These are phyloP conservation scores for Lophochroa leadbeateri DNA, from an alignment of 2,113 vertebrate genomes.

Conservation along the genomic window DNA sequence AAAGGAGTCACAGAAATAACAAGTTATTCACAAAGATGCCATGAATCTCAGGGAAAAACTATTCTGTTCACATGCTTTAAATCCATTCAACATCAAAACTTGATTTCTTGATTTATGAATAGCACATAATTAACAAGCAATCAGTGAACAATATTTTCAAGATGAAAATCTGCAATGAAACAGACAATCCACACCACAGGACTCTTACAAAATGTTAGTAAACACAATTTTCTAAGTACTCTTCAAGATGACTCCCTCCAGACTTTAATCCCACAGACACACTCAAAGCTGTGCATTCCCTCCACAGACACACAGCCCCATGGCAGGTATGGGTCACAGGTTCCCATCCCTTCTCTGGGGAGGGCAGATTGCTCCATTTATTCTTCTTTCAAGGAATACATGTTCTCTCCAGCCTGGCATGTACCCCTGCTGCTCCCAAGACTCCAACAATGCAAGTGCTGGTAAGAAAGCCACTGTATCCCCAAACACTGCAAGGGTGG, in stretches of 20 bases:
- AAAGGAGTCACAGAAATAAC: neutral
- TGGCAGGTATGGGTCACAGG: neutral
- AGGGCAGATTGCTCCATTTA: neutral
- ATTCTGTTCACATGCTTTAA: neutral
- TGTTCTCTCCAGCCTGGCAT: neutral
- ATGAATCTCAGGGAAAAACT: neutral
- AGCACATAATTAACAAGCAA: neutral
- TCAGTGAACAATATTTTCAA: neutral
- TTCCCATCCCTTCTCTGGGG: neutral
- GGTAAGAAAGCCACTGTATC: neutral
- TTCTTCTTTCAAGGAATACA: rapidly evolving
- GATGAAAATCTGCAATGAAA: neutral
- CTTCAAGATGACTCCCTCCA: neutral
- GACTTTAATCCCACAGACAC: neutral
- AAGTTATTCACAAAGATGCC: neutral
- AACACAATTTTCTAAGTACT: neutral
- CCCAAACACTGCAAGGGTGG: rapidly evolving
- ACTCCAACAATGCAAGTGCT: rapidly evolving
- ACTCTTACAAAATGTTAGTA: neutral
- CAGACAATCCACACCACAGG: neutral
- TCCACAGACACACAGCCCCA: neutral
- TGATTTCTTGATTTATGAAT: neutral
- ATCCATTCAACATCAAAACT: neutral
- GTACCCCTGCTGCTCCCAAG: neutral
- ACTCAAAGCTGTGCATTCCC: neutral